These are phyloP conservation scores for Etia nguti DNA, from an alignment of 2,113 vertebrate species.

Conservation along the genomic window DNA sequence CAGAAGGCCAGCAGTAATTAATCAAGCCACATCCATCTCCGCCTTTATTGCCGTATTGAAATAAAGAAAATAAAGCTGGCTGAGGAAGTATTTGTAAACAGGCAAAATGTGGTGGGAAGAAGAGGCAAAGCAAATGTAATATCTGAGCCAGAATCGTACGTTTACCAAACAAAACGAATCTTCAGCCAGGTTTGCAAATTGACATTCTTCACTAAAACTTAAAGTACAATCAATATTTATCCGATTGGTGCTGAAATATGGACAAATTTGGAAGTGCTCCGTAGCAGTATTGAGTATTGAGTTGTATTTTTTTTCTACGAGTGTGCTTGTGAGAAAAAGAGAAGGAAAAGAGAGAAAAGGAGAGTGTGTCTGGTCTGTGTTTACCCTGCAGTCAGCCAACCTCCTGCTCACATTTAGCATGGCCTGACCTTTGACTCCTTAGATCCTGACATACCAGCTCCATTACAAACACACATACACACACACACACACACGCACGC, in stretches of 20 bases:
- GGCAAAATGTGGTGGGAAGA: slow-evolving; percentile 22
- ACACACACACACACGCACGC: slow-evolving; percentile 11
- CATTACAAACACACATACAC: slow-evolving; percentile 47
- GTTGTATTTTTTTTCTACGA: not conserved
- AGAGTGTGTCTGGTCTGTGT: slow-evolving; percentile 65
- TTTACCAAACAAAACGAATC: slow-evolving; percentile 28
- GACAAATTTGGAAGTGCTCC: not conserved
- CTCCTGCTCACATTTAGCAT: slow-evolving; percentile 73
- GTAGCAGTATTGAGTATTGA: not conserved
- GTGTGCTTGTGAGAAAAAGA: not conserved
- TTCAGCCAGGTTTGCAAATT: slow-evolving; percentile 16
- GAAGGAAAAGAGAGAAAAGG: not conserved
- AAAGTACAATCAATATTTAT: not conserved
- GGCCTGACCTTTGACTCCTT: slow-evolving; percentile 64
- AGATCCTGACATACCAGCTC: slow-evolving; percentile 70
- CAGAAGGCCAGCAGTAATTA: slow-evolving; percentile 21
- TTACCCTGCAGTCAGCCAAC: slow-evolving; percentile 69
- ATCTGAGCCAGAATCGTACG: slow-evolving; percentile 15
- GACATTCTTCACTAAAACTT: slow-evolving; percentile 5
- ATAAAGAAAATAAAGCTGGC: slow-evolving; percentile 33
- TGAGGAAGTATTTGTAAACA: slow-evolving; percentile 35
- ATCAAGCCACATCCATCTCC: slow-evolving; percentile 38
- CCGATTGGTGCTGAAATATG: not conserved
- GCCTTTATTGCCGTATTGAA: slow-evolving; percentile 47
- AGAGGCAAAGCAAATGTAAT: slow-evolving; percentile 5